phyloP scores from a whole-genome alignment of 2,113 vertebrate species.

The Callithrix jacchus region DNA sequence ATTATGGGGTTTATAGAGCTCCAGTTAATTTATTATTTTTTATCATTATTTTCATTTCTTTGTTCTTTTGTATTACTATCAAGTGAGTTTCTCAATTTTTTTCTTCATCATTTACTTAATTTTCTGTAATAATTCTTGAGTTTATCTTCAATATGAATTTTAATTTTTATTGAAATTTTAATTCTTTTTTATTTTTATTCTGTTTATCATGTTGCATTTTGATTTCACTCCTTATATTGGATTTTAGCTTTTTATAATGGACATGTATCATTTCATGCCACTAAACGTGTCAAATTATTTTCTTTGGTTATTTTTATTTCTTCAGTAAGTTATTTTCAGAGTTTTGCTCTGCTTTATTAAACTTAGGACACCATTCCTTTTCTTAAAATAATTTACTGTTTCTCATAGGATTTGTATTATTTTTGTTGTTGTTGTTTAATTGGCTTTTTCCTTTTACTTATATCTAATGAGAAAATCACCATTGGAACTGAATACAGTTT shows the following conservation, averaged over 20 bases:
- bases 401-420: background rate
- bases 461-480: background rate
- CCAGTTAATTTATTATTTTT: background rate
- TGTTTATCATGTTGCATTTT: background rate
- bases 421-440: background rate
- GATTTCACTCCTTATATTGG: background rate
- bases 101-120: background rate
- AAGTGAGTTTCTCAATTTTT: background rate
- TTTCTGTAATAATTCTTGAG: background rate
- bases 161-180: constrained; percentile 2
- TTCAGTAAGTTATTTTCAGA: background rate
- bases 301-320: background rate
- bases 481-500: background rate
- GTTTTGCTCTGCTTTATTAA: background rate
- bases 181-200: background rate
- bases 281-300: background rate
- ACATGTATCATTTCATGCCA: background rate
- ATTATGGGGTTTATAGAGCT: background rate
- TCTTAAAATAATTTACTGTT: background rate
- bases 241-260: background rate
- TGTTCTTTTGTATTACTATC: background rate
- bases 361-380: background rate
- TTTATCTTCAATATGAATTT: background rate
- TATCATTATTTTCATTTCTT: background rate
- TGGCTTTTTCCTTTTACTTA: background rate